Percentiles rank a stretch among this genome's conserved stretches.
These are phyloP conservation scores for Premnoplex brunnescens DNA, from an alignment of 2,797 vertebrate genomes.

Conservation along the genomic window DNA sequence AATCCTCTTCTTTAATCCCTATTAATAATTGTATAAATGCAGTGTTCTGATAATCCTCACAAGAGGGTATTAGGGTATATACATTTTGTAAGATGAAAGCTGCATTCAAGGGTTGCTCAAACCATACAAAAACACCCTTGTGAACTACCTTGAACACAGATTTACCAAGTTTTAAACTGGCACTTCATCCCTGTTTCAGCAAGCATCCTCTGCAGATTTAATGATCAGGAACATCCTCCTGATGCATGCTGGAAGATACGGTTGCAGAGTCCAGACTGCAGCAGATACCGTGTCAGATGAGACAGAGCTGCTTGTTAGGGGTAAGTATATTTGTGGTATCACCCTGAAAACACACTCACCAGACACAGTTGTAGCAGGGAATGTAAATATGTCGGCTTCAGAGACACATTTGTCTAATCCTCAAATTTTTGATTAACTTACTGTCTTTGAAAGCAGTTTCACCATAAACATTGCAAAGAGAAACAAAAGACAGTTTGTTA, in stretches of 20 bases:
- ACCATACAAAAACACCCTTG: background rate
- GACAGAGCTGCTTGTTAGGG: constrained; percentile 93
- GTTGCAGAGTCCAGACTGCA: constrained; percentile 92
- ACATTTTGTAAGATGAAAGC: constrained; percentile 27
- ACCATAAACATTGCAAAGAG: background rate
- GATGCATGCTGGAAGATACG: constrained; percentile 94
- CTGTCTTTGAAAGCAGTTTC: constrained; percentile 24
- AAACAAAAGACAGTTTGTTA: background rate
- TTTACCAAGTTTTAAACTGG: constrained; percentile 71
- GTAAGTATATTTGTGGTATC: constrained; percentile 78
- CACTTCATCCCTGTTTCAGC: constrained; percentile 81
- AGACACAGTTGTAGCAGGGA: constrained; percentile 28
- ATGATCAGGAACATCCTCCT: constrained; percentile 98
- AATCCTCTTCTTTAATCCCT: constrained; percentile 44
- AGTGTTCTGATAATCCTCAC: constrained; percentile 40
- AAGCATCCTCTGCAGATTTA: constrained; percentile 94
- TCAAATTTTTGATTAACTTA: constrained; percentile 18
- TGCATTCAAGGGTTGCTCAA: constrained; percentile 17
- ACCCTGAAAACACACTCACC: constrained; percentile 38
- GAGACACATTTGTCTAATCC: background rate
- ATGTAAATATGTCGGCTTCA: constrained; percentile 19
- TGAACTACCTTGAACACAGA: constrained; percentile 55
- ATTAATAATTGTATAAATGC: constrained; percentile 33
- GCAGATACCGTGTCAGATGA: constrained; percentile 90
- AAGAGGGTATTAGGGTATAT: constrained; percentile 40